Percentiles rank a stretch among this genome's conserved stretches.
Conservation (phyloP, 2,888 invertebrate species). For the Diadegma fenestrale region DNA sequence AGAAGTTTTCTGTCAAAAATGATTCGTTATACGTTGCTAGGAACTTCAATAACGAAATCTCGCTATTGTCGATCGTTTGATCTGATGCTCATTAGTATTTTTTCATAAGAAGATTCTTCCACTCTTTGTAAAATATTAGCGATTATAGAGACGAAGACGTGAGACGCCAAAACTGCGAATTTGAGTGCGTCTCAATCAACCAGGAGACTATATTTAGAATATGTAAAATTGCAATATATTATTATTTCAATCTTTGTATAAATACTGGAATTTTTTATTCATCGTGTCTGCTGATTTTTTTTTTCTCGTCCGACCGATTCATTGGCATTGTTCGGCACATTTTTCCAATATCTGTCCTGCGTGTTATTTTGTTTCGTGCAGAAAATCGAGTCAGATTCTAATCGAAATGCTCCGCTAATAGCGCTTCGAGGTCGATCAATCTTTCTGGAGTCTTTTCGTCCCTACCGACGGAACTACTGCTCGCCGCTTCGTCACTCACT, state of each 20-base stretch:
- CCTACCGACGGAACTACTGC: slow-evolving; percentile 20
- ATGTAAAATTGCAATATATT: slow-evolving; percentile 63
- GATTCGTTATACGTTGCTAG: too few relatives aligned
- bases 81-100: too few relatives aligned
- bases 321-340: neutral
- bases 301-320: neutral
- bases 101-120: neutral
- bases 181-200: slow-evolving; percentile 24
- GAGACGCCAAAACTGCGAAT: slow-evolving; percentile 24
- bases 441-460: slow-evolving; percentile 3
- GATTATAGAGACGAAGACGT: slow-evolving; percentile 10
- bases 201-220: slow-evolving; percentile 48
- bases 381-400: neutral
- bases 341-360: neutral
- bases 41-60: too few relatives aligned
- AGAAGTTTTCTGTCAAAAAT: too few relatives aligned
- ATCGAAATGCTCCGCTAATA: neutral
- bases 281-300: slow-evolving; percentile 13
- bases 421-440: slow-evolving; percentile 13
- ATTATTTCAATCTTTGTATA: slow-evolving; percentile 63
- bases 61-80: too few relatives aligned
- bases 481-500: slow-evolving; percentile 38
- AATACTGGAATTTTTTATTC: neutral
- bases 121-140: slow-evolving; percentile 61
- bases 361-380: neutral